phyloP scores from a whole-genome alignment of 2,113 vertebrate species.

The Etia nguti region DNA sequence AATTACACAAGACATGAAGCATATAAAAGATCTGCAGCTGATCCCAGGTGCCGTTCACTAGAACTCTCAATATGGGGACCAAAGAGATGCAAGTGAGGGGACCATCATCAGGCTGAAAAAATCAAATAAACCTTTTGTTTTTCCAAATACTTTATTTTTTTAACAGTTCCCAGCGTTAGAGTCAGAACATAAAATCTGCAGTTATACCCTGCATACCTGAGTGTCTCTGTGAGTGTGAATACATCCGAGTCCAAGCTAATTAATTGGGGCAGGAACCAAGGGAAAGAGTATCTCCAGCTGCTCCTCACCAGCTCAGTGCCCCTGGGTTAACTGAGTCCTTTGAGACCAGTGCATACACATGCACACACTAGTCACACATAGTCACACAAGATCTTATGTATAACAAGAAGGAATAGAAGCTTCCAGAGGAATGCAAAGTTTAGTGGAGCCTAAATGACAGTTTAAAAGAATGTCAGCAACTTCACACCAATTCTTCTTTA shows the following conservation, averaged over 20 bases:
- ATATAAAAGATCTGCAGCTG: background rate
- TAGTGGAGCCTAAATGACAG: background rate
- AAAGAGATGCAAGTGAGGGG: background rate
- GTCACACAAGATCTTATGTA: background rate
- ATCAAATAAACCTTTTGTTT: background rate
- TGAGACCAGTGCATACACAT: constrained; percentile 25
- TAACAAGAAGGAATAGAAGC: background rate
- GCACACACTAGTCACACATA: background rate
- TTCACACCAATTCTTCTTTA: background rate
- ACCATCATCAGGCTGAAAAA: background rate
- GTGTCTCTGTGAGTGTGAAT: background rate
- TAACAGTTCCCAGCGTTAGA: background rate
- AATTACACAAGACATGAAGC: background rate
- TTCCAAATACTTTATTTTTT: background rate
- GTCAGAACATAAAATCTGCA: background rate
- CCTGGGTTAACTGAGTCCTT: constrained; percentile 45
- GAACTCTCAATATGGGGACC: background rate
- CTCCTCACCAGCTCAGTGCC: constrained; percentile 38
- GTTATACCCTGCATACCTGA: background rate
- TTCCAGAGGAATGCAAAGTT: background rate
- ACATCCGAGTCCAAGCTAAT: constrained; percentile 33
- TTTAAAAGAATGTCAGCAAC: constrained; percentile 34
- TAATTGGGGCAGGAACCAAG: constrained; percentile 62
- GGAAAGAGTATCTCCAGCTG: constrained; percentile 65
- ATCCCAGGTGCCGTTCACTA: background rate